Percentiles rank a stretch among this genome's conserved stretches.
Evolutionary conservation across 2,797 vertebrate species (phyloP).

Genomic region (Cuniculus paca): DNA sequence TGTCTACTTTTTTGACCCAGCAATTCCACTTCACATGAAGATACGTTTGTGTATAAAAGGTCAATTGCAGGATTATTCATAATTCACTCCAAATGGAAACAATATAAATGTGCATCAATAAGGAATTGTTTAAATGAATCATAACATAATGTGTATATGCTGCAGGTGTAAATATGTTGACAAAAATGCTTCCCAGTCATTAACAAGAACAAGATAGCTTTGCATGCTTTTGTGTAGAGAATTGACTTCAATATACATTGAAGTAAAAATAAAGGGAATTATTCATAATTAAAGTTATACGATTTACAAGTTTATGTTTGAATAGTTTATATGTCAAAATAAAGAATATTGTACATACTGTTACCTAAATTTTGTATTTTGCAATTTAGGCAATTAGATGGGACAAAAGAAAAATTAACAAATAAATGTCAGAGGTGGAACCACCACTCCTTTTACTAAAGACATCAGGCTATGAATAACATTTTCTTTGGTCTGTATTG

Average conservation of each 20-base stretch:
- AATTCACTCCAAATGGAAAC: conserved; percentile 1
- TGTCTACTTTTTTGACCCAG: not conserved
- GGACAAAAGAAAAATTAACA: not conserved
- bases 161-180: not conserved
- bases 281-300: not conserved
- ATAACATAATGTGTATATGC: not conserved
- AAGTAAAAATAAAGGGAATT: not conserved
- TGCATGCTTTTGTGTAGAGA: not conserved
- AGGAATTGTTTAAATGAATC: not conserved
- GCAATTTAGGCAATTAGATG: not conserved
- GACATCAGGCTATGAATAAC: not conserved
- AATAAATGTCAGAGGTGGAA: not conserved
- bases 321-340: not conserved
- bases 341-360: not conserved
- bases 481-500: not conserved
- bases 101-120: not conserved
- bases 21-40: not conserved
- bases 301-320: not conserved
- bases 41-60: not conserved
- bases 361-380: not conserved
- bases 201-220: not conserved
- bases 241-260: not conserved
- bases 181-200: not conserved
- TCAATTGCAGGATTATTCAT: conserved; percentile 7
- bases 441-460: not conserved